A percentile compares a stretch with the other conserved stretches of the same genome.
phyloP scores from a whole-genome alignment of 2,888 invertebrate species.

The Imbricaverruca yamaguchii region DNA sequence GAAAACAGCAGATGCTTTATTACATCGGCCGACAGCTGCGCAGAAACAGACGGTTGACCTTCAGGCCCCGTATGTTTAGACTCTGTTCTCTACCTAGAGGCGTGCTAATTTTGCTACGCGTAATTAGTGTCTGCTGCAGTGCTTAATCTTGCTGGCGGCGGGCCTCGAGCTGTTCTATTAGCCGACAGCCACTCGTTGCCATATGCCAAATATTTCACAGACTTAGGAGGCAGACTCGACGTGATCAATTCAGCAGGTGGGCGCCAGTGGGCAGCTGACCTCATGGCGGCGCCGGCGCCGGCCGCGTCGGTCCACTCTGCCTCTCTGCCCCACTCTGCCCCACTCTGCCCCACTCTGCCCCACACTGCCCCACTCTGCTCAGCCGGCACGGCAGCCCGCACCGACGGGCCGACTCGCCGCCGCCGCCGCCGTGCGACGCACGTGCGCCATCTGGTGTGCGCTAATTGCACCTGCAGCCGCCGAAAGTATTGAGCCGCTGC shows the following conservation, averaged over 20 bases:
- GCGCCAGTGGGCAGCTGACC: too few relatives aligned
- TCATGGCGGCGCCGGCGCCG: too few relatives aligned
- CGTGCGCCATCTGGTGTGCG: background rate
- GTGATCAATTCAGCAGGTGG: too few relatives aligned
- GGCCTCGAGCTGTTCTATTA: background rate
- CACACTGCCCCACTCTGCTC: too few relatives aligned
- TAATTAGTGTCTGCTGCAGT: background rate
- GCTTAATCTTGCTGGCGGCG: background rate
- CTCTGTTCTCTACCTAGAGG: background rate
- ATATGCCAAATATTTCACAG: background rate
- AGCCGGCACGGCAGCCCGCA: too few relatives aligned
- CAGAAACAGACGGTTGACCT: background rate
- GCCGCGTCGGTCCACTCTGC: too few relatives aligned
- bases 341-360: too few relatives aligned
- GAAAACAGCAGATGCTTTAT: too few relatives aligned
- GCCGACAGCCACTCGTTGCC: background rate
- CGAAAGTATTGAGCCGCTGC: background rate
- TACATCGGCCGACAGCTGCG: background rate
- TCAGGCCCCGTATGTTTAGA: background rate
- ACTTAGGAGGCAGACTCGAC: background rate
- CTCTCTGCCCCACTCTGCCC: too few relatives aligned
- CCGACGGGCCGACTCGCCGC: too few relatives aligned
- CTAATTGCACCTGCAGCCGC: background rate
- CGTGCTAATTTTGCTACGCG: background rate
- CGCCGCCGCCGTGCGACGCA: too few relatives aligned